Conservation (phyloP, 1,140 invertebrate genomes). For the Drosophila asahinai region DNA sequence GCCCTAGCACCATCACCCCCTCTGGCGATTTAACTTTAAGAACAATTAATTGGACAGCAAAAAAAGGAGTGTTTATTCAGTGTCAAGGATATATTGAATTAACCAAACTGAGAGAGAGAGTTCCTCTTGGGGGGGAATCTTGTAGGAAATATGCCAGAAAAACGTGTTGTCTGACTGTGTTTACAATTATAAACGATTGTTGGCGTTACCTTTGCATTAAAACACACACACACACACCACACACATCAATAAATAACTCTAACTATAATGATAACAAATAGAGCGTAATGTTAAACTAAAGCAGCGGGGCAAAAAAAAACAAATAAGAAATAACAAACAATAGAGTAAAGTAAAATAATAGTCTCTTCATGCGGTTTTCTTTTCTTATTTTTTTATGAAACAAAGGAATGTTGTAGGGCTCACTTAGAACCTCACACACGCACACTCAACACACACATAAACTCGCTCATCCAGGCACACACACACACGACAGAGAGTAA, state of each 20-base stretch:
- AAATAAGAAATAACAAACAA: constrained; percentile 56
- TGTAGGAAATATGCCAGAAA: constrained; percentile 22
- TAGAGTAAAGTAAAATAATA: constrained; percentile 51
- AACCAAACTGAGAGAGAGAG: constrained; percentile 1
- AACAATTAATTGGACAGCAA: constrained; percentile 7
- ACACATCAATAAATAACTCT: constrained; percentile 51
- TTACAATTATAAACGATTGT: constrained; percentile 42
- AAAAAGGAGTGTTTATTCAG: constrained; percentile 13
- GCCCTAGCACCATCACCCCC: constrained; percentile 29
- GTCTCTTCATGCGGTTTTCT: constrained; percentile 61
- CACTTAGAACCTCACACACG: neutral
- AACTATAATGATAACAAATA: constrained; percentile 78
- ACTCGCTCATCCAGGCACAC: constrained; percentile 27
- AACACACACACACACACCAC: constrained; percentile 13
- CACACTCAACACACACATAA: constrained; percentile 8
- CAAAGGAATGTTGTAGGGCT: constrained; percentile 41
- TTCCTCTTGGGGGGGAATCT: constrained; percentile 20
- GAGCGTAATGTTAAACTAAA: constrained; percentile 62
- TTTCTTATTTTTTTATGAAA: constrained; percentile 22
- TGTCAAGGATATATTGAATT: constrained; percentile 9
- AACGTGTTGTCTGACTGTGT: constrained; percentile 58
- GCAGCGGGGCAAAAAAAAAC: constrained; percentile 38
- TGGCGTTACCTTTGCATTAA: constrained; percentile 54
- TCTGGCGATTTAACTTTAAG: constrained; percentile 14
- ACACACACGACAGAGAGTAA: constrained; percentile 39